A percentile compares a stretch with the other conserved stretches of the same genome.
Evolutionary conservation across 1,140 invertebrate genomes (phyloP).

Genomic region (Andrena cerasifolii): DNA sequence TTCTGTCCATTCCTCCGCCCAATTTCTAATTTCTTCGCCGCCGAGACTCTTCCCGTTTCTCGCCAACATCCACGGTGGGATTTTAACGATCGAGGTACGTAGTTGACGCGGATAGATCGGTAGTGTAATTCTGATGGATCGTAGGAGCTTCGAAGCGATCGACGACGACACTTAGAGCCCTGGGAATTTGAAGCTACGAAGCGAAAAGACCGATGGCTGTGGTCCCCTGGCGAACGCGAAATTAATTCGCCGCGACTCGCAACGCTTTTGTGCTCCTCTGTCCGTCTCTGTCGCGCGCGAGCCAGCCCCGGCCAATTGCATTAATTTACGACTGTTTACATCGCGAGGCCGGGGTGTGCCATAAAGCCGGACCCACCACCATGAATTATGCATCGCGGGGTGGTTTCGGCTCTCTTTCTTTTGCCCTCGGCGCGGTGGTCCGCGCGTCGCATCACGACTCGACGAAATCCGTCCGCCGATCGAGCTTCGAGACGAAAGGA

Average conservation of each 20-base stretch:
- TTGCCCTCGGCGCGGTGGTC: neutral
- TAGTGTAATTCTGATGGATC: no score
- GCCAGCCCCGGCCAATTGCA: conserved; percentile 49
- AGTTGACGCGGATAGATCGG: no score
- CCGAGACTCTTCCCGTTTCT: neutral
- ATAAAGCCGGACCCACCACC: conserved; percentile 38
- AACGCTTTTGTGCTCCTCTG: neutral
- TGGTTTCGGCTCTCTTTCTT: conserved; percentile 45
- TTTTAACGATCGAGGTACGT: no score
- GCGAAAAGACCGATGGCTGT: neutral
- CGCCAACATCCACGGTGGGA: no score
- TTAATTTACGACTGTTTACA: conserved; percentile 70
- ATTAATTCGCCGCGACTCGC: conserved; percentile 4
- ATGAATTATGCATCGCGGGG: conserved; percentile 68
- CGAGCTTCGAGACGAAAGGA: neutral
- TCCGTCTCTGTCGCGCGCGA: neutral
- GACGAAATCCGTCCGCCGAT: conserved; percentile 6
- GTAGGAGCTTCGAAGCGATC: no score
- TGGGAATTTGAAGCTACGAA: neutral
- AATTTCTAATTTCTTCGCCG: neutral
- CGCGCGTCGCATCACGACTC: neutral
- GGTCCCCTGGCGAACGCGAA: neutral
- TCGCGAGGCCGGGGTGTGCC: conserved; percentile 49
- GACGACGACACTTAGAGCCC: neutral
- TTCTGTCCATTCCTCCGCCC: neutral